phyloP scores from a whole-genome alignment of 2,888 invertebrate species.

The Aquatica leii region DNA sequence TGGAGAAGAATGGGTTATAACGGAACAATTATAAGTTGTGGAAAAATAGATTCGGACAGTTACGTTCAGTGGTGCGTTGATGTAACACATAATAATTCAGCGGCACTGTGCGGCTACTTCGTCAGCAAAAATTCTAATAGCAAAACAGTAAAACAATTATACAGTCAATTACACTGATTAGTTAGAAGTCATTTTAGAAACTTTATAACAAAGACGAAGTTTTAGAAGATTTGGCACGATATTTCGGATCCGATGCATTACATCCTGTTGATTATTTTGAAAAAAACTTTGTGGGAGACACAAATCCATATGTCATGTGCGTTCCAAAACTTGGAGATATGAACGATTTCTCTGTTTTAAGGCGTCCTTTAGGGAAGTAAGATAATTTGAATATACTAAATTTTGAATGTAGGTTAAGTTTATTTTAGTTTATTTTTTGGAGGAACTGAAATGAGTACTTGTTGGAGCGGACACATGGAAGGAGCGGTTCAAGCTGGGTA shows the following conservation, averaged over 20 bases:
- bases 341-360: slow-evolving; percentile 36
- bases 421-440: slow-evolving; percentile 51
- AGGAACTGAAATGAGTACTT: slow-evolving; percentile 50
- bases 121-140: slow-evolving; percentile 23
- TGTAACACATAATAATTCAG: slow-evolving; percentile 34
- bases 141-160: slow-evolving; percentile 10
- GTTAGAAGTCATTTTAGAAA: no score
- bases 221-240: slow-evolving; percentile 44
- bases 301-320: slow-evolving; percentile 15
- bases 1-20: slow-evolving; percentile 45
- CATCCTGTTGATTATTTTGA: slow-evolving; percentile 46
- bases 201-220: slow-evolving; percentile 37
- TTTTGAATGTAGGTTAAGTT: no score
- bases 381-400: no score
- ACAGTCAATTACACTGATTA: no score
- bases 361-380: slow-evolving; percentile 40
- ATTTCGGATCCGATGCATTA: slow-evolving; percentile 48
- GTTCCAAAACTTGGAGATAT: slow-evolving; percentile 34
- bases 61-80: slow-evolving; percentile 46
- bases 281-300: slow-evolving; percentile 41
- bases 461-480: slow-evolving; percentile 51
- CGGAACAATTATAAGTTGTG: slow-evolving; percentile 45
- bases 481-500: slow-evolving; percentile 51
- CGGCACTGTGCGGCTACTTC: slow-evolving; percentile 44
- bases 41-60: slow-evolving; percentile 30